Evolutionary conservation across 2,797 vertebrate genomes (phyloP).

Genomic region (Macroramphosus scolopax): DNA sequence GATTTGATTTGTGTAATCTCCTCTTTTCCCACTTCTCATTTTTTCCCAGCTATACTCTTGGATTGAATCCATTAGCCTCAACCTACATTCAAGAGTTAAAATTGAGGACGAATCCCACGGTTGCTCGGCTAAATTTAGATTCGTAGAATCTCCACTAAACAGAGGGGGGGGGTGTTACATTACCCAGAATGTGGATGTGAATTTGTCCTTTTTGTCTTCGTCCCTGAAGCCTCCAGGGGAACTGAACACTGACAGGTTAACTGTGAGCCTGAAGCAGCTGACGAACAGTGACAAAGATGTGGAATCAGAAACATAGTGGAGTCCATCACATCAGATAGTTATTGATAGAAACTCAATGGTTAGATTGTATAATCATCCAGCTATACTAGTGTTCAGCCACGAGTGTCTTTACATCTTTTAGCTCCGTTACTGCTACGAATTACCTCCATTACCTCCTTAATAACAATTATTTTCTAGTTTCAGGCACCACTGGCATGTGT

Average conservation of each 20-base stretch:
- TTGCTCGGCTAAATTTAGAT: conserved; percentile 68
- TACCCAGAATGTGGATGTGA: conserved; percentile 40
- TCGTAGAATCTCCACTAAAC: conserved; percentile 43
- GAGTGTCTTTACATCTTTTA: conserved; percentile 19
- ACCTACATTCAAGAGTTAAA: conserved; percentile 73
- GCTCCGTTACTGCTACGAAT: conserved; percentile 5
- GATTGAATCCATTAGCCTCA: conserved; percentile 59
- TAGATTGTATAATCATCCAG: not conserved
- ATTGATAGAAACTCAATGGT: conserved; percentile 6
- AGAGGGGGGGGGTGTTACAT: conserved; percentile 33
- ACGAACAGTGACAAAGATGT: conserved; percentile 24
- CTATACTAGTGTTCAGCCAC: conserved; percentile 1
- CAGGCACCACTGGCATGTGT: no score
- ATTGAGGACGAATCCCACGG: conserved; percentile 73
- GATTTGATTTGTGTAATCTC: no score
- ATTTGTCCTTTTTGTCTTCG: conserved; percentile 63
- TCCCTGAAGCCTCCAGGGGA: conserved; percentile 52
- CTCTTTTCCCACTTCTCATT: conserved; percentile 17
- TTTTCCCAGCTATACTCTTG: conserved; percentile 26
- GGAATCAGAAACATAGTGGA: conserved; percentile 14
- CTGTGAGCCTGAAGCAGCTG: conserved; percentile 34
- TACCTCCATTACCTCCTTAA: no score
- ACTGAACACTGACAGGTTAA: conserved; percentile 38
- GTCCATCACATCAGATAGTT: conserved; percentile 8
- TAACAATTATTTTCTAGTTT: no score